These are phyloP conservation scores for Plodia interpunctella DNA, from an alignment of 1,140 invertebrate genomes.

Conservation along the genomic window DNA sequence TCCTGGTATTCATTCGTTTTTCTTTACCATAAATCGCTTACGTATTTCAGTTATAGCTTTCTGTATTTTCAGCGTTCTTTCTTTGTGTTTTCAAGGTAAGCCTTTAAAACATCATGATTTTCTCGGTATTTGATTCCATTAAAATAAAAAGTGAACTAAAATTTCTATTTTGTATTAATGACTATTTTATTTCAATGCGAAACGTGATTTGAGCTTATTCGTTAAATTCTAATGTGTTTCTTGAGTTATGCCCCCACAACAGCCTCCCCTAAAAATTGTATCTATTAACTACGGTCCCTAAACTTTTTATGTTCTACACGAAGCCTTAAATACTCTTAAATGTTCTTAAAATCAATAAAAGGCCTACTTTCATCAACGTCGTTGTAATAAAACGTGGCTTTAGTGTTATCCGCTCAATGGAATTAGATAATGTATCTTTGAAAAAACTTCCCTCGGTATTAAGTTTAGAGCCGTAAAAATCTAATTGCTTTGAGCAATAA, in stretches of 20 bases:
- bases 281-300: constrained; percentile 35
- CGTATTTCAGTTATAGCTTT: constrained; percentile 3
- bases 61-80: constrained; percentile 3
- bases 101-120: neutral
- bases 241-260: neutral
- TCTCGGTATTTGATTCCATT: too few relatives aligned
- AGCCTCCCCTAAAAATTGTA: constrained; percentile 29
- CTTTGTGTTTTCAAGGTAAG: neutral
- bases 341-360: constrained; percentile 72
- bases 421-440: constrained; percentile 66
- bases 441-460: constrained; percentile 40
- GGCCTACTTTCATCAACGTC: constrained; percentile 63
- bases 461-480: constrained; percentile 49
- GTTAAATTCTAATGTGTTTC: neutral
- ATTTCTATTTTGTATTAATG: too few relatives aligned
- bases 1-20: constrained; percentile 7
- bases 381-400: constrained; percentile 67
- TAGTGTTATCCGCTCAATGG: constrained; percentile 60
- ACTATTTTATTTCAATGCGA: neutral
- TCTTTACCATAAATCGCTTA: constrained; percentile 11
- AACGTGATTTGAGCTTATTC: neutral
- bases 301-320: constrained; percentile 52
- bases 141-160: too few relatives aligned
- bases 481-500: constrained; percentile 50
- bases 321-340: constrained; percentile 65